Evolutionary conservation across 2,113 vertebrate species (phyloP), one percentile per base, ranked within the genome.

Genomic region (Laterallus jamaicensis): DNA sequence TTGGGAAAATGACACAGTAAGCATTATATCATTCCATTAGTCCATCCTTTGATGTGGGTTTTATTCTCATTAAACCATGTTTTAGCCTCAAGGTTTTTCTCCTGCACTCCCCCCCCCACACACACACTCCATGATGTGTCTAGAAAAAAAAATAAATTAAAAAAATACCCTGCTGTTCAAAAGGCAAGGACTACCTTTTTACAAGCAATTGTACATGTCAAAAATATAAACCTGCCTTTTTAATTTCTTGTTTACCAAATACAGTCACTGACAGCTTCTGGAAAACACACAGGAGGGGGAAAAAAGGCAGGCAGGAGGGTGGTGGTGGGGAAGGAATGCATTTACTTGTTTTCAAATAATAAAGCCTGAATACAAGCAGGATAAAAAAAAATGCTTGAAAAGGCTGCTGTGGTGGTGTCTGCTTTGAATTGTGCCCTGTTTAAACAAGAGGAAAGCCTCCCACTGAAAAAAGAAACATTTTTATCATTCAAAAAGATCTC

Each of bases 401-500:
- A 95, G 82, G 82, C 88, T 76, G 93, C 40, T 0, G 3, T 69
- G 75, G 56, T 89, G 76, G 67, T 81, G 73, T 86, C 92, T 94
- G 93, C 94, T 96, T 96, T 96, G 93, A 97, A 95, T 85, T 82
- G 93, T 69, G 80, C 77, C 89, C 82, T 95, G 91, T 93, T 96
- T 76, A 96, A 95, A 95, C 76, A 90, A 85, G 66, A 93, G 92
- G 88, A 86, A 96, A 93, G 70, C 67, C 92, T 96, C 94, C 95
- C 88, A 94, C 93, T 32, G 95, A 68, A 97, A 92, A 97, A 94
- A 97, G 79, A 86, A 94, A 95, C 91, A 96, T 79, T 79, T 96
- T 97, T 96, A 97, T 96, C 95, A 85, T 85, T 66, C 74, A 89
- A 18, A 96, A 93, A 87, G 91, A 96, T 96, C 96, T 97, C 88